Evolutionary conservation across 1,140 invertebrate genomes (phyloP).

Genomic region (Papilio glaucus): DNA sequence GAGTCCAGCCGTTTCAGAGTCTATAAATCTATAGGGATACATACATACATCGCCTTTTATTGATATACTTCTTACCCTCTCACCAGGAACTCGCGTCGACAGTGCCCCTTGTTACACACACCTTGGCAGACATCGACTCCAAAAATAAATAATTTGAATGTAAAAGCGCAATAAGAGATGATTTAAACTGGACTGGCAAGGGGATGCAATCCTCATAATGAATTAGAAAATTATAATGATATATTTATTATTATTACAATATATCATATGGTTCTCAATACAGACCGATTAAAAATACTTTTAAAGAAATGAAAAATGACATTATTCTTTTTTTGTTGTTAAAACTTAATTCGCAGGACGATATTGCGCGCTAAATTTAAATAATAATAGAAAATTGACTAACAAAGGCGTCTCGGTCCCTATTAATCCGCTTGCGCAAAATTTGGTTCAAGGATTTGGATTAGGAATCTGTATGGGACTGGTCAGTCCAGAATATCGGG

Average conservation of each 20-base stretch:
- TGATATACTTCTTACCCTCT: too few species aligned
- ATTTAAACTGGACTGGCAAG: not conserved
- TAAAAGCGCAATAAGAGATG: too few species aligned
- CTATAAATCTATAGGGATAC: too few species aligned
- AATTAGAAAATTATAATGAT: not conserved
- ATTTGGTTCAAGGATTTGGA: slow-evolving; percentile 24
- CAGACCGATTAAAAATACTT: not conserved
- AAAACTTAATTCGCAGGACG: not conserved
- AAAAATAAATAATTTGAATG: too few species aligned
- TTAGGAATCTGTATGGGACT: slow-evolving; percentile 26
- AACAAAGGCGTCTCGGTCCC: slow-evolving; percentile 4
- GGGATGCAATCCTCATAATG: not conserved
- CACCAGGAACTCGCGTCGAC: too few species aligned
- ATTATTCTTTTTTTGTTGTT: not conserved
- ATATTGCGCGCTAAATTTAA: slow-evolving; percentile 3
- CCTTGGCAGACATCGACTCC: too few species aligned
- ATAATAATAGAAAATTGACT: slow-evolving; percentile 24
- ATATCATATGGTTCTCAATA: not conserved
- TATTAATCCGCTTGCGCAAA: slow-evolving; percentile 22
- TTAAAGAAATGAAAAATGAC: not conserved
- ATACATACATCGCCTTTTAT: too few species aligned
- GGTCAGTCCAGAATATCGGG: slow-evolving; percentile 16
- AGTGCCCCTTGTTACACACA: too few species aligned
- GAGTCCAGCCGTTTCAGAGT: too few species aligned
- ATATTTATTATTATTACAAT: not conserved